Base-by-base conservation (phyloP, 2,888 invertebrate genomes). In the Drosophila helvetica region DNA sequence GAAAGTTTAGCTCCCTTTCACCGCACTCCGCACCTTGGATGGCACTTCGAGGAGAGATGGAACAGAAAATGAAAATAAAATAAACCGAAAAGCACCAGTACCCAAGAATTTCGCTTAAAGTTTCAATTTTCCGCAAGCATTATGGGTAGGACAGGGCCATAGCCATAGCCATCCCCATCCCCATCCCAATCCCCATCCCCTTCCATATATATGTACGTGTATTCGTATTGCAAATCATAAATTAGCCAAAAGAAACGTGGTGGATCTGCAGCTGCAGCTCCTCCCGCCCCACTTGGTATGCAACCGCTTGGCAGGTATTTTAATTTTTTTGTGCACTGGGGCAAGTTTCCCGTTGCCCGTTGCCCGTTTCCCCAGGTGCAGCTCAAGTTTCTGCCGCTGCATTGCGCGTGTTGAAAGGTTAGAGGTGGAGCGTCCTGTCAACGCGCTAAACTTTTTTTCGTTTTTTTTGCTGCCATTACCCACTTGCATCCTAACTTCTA, bases 301-400 rank as follows among this genome's bases (percentile, higher is more conserved):
- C 86, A 63, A 66, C 75, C 68, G 70, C 82, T 61, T 61, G 78
- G 72, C 68, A 79, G 86, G 67, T 78, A 84, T 85, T 85, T 84
- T 79, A 86, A 85, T 88, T 85, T 88, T 75, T 74, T 75, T 81
- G 87, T 74, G 77, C 81, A 77, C 74, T 67, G 76, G 58, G 76
- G 62, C 84, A 79, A 79, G 72, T 78, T 75, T 74, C 64, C 61
- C 65, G 63, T 58, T 51, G 45, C 53, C 55, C 62, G 59, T 69
- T 57, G 47, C 48, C 47, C 50, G 38, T 48, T 52, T 54, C 51
- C 57, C 58, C 56, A 51, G 69, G 22, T 58, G 54, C 61, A 38
- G 56, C 56, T 72, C 54, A 77, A 86, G 75, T 88, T 83, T 87
- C 43, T 59, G 79, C 79, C 77, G 79, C 74, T 71, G 78, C 71